Percentiles rank a stretch among this genome's conserved stretches.
Evolutionary conservation across 1,140 invertebrate genomes (phyloP).

Genomic region (Zaprionus africanus): DNA sequence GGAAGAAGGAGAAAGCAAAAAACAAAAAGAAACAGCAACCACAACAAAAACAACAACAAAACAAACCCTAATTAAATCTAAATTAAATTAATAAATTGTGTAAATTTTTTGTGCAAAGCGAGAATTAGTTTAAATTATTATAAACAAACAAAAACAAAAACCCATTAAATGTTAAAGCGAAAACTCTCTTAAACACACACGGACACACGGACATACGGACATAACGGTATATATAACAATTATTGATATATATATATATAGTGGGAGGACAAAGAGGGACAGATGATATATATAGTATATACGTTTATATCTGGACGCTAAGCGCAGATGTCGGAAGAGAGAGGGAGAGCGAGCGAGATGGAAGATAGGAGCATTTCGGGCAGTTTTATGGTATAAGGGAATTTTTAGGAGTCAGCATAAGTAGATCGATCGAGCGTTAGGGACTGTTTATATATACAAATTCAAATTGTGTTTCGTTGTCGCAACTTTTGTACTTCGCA

Average conservation of each 20-base stretch:
- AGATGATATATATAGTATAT: slow-evolving; percentile 40
- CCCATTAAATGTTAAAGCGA: slow-evolving; percentile 45
- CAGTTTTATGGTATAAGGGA: slow-evolving; percentile 33
- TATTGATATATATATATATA: slow-evolving; percentile 51
- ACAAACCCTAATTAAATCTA: slow-evolving; percentile 60
- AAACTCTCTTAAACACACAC: slow-evolving; percentile 42
- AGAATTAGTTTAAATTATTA: slow-evolving; percentile 80
- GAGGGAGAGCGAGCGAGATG: not conserved
- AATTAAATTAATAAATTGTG: slow-evolving; percentile 82
- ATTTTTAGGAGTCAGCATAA: slow-evolving; percentile 39
- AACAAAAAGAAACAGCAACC: slow-evolving; percentile 22
- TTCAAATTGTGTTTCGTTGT: slow-evolving; percentile 48
- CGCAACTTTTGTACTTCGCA: slow-evolving; percentile 64
- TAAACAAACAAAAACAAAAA: slow-evolving; percentile 43
- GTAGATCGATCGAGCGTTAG: slow-evolving; percentile 65
- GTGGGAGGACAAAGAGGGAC: not conserved
- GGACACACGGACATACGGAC: slow-evolving; percentile 49
- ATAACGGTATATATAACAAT: slow-evolving; percentile 56
- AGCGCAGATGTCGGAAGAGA: slow-evolving; percentile 63
- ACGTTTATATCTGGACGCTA: slow-evolving; percentile 73
- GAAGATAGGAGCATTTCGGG: slow-evolving; percentile 3
- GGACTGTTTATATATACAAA: slow-evolving; percentile 55
- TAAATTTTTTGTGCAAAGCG: slow-evolving; percentile 78
- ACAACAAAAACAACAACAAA: slow-evolving; percentile 38
- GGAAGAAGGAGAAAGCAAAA: slow-evolving; percentile 23